Percentiles rank a stretch among this genome's conserved stretches.
Evolutionary conservation across 2,113 vertebrate species (phyloP).

Genomic region (Crotalus tigris): DNA sequence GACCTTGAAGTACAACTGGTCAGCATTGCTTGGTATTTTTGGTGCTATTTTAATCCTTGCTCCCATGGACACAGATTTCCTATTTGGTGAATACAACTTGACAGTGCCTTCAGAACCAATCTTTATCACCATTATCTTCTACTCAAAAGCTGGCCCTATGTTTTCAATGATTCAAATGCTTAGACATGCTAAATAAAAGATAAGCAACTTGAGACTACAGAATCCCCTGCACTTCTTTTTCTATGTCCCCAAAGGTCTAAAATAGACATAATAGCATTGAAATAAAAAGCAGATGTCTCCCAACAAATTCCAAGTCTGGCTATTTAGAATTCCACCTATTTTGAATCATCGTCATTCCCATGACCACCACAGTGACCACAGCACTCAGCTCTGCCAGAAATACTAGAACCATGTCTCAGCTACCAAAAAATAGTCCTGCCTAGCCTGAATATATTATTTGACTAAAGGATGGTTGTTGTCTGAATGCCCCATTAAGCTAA

Average conservation of each 20-base stretch:
- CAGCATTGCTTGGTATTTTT: not conserved
- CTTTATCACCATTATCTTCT: not conserved
- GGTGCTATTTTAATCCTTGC: not conserved
- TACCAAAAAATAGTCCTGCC: too few relatives aligned
- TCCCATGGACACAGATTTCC: not conserved
- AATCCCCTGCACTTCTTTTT: not conserved
- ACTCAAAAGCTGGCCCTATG: not conserved
- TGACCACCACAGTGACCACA: too few relatives aligned
- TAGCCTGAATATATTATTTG: not conserved
- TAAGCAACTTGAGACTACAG: not conserved
- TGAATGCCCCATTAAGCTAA: not conserved
- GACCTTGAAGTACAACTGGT: not conserved
- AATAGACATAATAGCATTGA: not conserved
- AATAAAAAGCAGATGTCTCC: not conserved
- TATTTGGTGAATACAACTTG: not conserved
- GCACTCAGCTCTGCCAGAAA: too few relatives aligned
- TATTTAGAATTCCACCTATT: not conserved
- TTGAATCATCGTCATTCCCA: not conserved
- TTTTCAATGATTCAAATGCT: not conserved
- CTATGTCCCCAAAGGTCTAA: too few relatives aligned
- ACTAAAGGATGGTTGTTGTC: not conserved
- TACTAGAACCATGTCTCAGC: too few relatives aligned
- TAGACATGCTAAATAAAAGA: not conserved
- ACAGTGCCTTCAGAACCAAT: not conserved
- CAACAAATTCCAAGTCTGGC: not conserved